Evolutionary conservation across 1,140 invertebrate species (phyloP).

Genomic region (Eulimnadia texana): DNA sequence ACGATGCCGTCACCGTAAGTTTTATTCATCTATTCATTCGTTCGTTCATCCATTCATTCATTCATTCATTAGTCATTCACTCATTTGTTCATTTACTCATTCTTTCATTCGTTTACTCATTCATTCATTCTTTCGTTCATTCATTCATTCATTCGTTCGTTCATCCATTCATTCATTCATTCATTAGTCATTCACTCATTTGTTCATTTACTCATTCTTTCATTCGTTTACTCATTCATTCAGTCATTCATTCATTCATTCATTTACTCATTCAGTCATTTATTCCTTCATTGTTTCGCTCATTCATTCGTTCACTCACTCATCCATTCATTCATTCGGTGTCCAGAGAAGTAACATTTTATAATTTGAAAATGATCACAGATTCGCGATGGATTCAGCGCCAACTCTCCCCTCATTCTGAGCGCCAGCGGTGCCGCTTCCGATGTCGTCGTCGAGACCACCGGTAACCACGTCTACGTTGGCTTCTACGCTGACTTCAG

Average conservation of each 20-base stretch:
- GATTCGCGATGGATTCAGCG: neutral
- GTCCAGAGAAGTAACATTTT: neutral
- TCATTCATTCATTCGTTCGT: neutral
- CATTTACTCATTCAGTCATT: neutral
- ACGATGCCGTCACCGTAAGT: neutral
- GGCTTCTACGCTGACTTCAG: neutral
- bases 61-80: neutral
- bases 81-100: neutral
- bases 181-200: neutral
- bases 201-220: neutral
- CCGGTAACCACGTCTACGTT: neutral
- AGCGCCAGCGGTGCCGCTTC: neutral
- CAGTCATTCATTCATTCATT: neutral
- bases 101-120: neutral
- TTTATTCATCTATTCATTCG: neutral
- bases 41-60: neutral
- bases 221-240: neutral
- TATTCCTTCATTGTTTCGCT: neutral
- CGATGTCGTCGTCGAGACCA: neutral
- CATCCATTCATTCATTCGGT: neutral
- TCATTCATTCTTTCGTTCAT: neutral
- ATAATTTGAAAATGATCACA: neutral
- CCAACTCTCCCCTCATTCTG: neutral
- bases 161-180: neutral
- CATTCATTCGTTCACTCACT: neutral